Evolutionary conservation across 2,888 invertebrate species (phyloP).

Genomic region (Colostygia pectinataria): DNA sequence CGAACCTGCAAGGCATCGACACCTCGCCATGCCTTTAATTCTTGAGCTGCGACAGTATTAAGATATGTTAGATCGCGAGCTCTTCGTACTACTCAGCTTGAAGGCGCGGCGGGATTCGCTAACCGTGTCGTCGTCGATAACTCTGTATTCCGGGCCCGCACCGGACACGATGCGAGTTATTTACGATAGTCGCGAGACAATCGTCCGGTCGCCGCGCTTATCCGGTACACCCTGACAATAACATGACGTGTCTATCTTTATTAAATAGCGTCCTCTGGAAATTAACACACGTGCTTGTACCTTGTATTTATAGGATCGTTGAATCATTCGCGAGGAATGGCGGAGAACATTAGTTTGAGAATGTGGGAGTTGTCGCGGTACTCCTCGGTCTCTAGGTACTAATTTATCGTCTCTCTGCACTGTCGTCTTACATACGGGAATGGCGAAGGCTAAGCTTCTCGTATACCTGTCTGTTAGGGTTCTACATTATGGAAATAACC

Average conservation of each 20-base stretch:
- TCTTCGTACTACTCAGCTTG: conserved; percentile 23
- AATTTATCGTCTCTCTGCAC: conserved; percentile 31
- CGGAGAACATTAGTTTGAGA: conserved; percentile 45
- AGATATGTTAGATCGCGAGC: conserved; percentile 23
- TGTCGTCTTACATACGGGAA: conserved; percentile 23
- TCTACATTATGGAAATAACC: conserved; percentile 17
- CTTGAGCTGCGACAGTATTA: conserved; percentile 8
- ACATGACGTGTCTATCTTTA: conserved; percentile 79
- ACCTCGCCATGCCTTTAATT: not conserved
- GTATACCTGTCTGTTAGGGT: conserved; percentile 4
- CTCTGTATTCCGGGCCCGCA: conserved; percentile 72
- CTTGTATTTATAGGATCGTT: conserved; percentile 64
- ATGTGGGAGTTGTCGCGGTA: conserved; percentile 39
- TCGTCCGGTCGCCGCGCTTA: conserved; percentile 74
- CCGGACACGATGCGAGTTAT: conserved; percentile 78
- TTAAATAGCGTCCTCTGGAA: conserved; percentile 72
- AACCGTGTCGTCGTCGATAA: conserved; percentile 54
- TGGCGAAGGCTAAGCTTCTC: conserved; percentile 12
- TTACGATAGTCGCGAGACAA: conserved; percentile 80
- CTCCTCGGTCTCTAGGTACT: conserved; percentile 31
- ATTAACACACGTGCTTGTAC: conserved; percentile 72
- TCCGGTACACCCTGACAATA: conserved; percentile 79
- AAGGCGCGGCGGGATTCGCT: conserved; percentile 60
- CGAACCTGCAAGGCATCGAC: not conserved
- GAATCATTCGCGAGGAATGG: conserved; percentile 63